Evolutionary conservation across 2,888 invertebrate species (phyloP), one percentile per base, ranked within the genome.

Genomic region (Petrophora chlorosata): DNA sequence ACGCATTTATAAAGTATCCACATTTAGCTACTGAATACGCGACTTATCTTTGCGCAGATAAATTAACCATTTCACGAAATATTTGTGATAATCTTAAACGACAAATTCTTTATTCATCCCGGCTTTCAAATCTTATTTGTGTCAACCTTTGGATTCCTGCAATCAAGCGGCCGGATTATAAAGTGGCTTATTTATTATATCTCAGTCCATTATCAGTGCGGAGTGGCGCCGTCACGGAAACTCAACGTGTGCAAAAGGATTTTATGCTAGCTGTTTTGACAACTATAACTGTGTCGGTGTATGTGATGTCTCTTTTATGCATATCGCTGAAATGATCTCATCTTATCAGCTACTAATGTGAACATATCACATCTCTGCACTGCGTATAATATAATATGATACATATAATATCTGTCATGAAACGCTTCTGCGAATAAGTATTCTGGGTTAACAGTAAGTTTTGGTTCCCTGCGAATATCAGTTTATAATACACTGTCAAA

Each of bases 1-100:
- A 76, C 63, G 70, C 76, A 73, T 78, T 73, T 72, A 75, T 70
- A 76, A 72, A 76, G 65, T 67, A 66, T 65, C 65, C 65, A 65
- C 70, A 68, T 72, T 71, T 69, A 70, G 70, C 71, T 67, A 67
- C 67, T 67, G 73, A 70, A 73, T 67, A 72, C 67, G 66, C 63
- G 54, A 57, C 72, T 75, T 79, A 79, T 79, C 77, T 71, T 38
- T 40, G 40, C 56, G 12, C 48, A 74, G 76, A 77, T 80, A 76
- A 74, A 65, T 59, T 66, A 72, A 72, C 63, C 49, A 68, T 67
- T 64, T 63, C 56, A 59, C 62, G 54, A 67, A 74, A 70, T 64
- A 61, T 62, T 51, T 38, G 41, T 51, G 47, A 61, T 63, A 59
- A 65, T 41, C 34, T 45, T 22, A 58, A 49, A 52, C 38, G 48